Evolutionary conservation across 2,888 invertebrate species (phyloP).

Genomic region (Parnassius mnemosyne): DNA sequence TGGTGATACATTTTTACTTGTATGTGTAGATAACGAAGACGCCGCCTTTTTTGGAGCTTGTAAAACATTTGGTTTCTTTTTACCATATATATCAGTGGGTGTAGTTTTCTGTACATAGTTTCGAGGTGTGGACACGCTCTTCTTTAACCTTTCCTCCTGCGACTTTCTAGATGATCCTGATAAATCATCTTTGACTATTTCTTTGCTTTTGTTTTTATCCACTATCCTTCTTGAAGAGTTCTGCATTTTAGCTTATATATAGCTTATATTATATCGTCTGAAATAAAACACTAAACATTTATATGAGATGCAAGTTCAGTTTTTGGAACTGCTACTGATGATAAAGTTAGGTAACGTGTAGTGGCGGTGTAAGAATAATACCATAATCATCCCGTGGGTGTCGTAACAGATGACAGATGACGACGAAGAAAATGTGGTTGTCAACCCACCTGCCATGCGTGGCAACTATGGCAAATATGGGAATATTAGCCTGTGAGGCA

Average conservation of each 20-base stretch:
- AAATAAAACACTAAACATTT: not conserved
- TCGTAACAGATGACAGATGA: too few species aligned
- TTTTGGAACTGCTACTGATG: too few species aligned
- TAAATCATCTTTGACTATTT: constrained; percentile 46
- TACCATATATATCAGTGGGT: constrained; percentile 62
- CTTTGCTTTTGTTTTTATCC: constrained; percentile 38
- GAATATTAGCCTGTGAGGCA: too few species aligned
- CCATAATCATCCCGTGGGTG: too few species aligned
- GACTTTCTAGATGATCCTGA: constrained; percentile 32
- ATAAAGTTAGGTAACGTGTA: too few species aligned
- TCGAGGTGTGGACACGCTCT: constrained; percentile 49
- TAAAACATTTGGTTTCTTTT: constrained; percentile 37
- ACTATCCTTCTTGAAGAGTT: constrained; percentile 40
- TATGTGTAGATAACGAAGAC: constrained; percentile 32
- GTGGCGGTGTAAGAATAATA: too few species aligned
- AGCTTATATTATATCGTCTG: constrained; percentile 1
- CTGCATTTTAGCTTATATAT: constrained; percentile 39
- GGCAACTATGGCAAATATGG: too few species aligned
- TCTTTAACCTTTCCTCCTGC: constrained; percentile 55
- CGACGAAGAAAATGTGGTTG: too few species aligned
- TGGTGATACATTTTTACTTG: constrained; percentile 45
- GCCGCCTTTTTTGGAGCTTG: constrained; percentile 51
- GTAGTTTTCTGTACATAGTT: constrained; percentile 53
- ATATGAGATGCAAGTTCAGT: too few species aligned
- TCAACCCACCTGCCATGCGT: too few species aligned